Percentiles rank a stretch among this genome's conserved stretches.
Evolutionary conservation across 2,888 invertebrate genomes (phyloP).

Genomic region (Holacanthella duospinosa): DNA sequence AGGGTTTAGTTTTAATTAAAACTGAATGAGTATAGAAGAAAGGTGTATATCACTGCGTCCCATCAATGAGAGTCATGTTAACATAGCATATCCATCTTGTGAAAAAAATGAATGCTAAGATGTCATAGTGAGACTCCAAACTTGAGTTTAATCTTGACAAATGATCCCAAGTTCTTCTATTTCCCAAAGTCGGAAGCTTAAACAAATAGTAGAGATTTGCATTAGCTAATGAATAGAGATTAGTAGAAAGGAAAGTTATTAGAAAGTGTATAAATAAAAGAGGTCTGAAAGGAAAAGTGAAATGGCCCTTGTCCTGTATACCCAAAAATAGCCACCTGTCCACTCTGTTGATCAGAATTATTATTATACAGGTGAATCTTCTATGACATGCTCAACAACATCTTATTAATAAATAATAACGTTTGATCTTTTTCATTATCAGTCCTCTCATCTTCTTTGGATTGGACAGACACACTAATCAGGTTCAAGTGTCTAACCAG

Average conservation of each 20-base stretch:
- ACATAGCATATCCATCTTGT: no score
- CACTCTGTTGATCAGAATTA: not conserved
- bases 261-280: constrained; percentile 1
- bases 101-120: no score
- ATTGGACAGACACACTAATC: not conserved
- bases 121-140: no score
- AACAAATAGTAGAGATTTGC: not conserved
- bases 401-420: constrained; percentile 5
- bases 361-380: not conserved
- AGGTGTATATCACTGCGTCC: no score
- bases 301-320: not conserved
- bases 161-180: no score
- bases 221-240: constrained; percentile 1
- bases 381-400: not conserved
- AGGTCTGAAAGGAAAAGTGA: not conserved
- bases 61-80: no score
- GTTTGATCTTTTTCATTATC: not conserved
- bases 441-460: not conserved
- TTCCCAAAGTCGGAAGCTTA: not conserved
- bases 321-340: constrained; percentile 2
- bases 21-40: no score
- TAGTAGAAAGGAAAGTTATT: not conserved
- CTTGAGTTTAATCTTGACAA: no score
- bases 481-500: no score
- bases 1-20: no score